Base-by-base conservation (phyloP, 2,797 vertebrate species). In the Macrochelys suwanniensis region DNA sequence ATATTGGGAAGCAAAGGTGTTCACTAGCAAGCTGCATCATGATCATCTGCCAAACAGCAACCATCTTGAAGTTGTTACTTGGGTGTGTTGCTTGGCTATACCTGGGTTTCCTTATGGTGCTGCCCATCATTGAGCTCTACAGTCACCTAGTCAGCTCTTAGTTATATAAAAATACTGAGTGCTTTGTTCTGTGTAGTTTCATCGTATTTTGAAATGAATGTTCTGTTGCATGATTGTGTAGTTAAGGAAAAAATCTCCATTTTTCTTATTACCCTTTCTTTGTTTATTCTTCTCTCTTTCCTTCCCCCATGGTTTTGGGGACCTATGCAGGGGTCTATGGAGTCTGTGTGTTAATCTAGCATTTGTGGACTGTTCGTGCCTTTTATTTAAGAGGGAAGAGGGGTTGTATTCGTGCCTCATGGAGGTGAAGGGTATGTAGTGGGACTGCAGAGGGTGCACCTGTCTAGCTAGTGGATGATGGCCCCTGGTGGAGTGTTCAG, bases 381-480 rank as follows among this genome's bases (percentile, higher is more conserved):
- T 85, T 93, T 88, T 51, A 19, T 76, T 89, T 31, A 92, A 87
- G 26, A 82, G 50, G 33, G 71, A 3, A 85, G 65, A 5, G 4
- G 33, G 3, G 0, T 13, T 85, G 21, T 0, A 1, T 0, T 1
- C 1, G 28, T 45, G 82, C 84, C 42, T 74, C 21, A 77, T 1
- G 15, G 77, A 92, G 84, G 5, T 54, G 5, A 89, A 82, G 1
- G 6, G 1, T 33, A 21, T 79, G 50, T 37, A 57, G 23, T 1
- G 33, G 56, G 2, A 47, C 2, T 23, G 17, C n/a, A 45, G 16
- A 16, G 13, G 0, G 0, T 23, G 59, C 50, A 7, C 7, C 6
- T 50, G 5, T 15, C 45, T 12, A 49, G n/a, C 11, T 8, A 42
- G 5, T 25, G 0, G 0, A 0, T 2, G 0, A 21, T 51, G 28